Evolutionary conservation across 2,888 invertebrate genomes (phyloP).

Genomic region (Crepidodera aurea): DNA sequence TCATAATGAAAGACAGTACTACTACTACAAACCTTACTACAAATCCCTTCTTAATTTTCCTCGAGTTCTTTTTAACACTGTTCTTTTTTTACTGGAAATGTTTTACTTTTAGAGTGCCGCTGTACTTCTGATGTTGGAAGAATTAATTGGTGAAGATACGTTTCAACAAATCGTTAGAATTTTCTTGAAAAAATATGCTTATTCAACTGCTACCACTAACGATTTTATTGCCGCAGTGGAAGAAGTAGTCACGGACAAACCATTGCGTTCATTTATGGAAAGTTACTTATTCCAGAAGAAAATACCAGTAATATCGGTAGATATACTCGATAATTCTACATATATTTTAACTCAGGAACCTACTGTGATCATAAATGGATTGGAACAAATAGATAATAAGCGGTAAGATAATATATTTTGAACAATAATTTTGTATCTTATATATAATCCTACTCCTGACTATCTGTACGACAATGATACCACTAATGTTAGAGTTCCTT

Average conservation of each 20-base stretch:
- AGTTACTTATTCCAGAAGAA: conserved; percentile 90
- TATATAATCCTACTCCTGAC: too few species aligned
- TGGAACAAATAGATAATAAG: conserved; percentile 59
- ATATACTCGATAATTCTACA: conserved; percentile 54
- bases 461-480: too few species aligned
- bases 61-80: too few species aligned
- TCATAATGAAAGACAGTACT: too few species aligned
- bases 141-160: conserved; percentile 73
- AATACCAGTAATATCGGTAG: conserved; percentile 75
- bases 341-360: conserved; percentile 73
- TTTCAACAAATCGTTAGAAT: conserved; percentile 75
- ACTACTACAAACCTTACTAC: too few species aligned
- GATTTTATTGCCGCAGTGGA: conserved; percentile 75
- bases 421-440: too few species aligned
- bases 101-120: conserved; percentile 73
- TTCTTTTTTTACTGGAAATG: too few species aligned
- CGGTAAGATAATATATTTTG: too few species aligned
- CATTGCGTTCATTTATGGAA: conserved; percentile 71
- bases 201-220: conserved; percentile 77
- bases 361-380: conserved; percentile 68
- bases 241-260: conserved; percentile 63
- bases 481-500: too few species aligned
- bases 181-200: conserved; percentile 74
- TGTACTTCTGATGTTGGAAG: conserved; percentile 83
- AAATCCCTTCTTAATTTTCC: too few species aligned